Base-by-base conservation (phyloP, 2,797 vertebrate genomes). In the Myiothlypis chrysogaster region DNA sequence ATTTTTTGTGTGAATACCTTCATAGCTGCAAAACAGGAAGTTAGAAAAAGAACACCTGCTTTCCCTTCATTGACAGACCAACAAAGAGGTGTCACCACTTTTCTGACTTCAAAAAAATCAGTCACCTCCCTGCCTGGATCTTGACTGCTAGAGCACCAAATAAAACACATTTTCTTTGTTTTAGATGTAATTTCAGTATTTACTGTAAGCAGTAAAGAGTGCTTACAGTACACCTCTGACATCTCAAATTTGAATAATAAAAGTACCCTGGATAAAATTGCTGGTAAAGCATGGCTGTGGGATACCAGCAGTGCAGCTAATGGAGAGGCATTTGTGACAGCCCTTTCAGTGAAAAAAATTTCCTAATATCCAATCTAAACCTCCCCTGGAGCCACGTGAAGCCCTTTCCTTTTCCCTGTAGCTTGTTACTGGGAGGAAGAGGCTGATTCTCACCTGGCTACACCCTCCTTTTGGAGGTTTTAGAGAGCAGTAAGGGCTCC, bases 221-320 rank as follows among this genome's bases (percentile, higher is more conserved):
- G 32, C 32, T 55, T 55, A 22, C 53, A n/a, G 53, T 61, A 10
- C 1, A 24, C 19, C 9, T 76, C 18, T 47, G 44, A 17, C 25
- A 32, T 60, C 14, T 70, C 49, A 61, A 83, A 77, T 55, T 49
- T 59, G 52, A 47, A 14, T 10, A 65, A 14, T 34, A 14, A 15
- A 83, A 77, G 23, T 49, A 53, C 12, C 23, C 23, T 53, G 68
- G 50, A 49, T 25, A 53, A 57, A 68, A 41, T 32, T 52, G 21
- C 37, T 52, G 37, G 27, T 32, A 39, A 41, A 53, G 30, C 0
- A 0, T 19, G 52, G 8, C 30, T n/a, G 1, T 24, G 32, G 20
- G 20, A 10, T 65, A 44, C 7, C 14, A 52, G 5, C 11, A 59
- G 52, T 34, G 25, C 35, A 70, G 43, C 52, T 70, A 35, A 22